Percentiles rank a stretch among this genome's conserved stretches.
Evolutionary conservation across 30 jellyfish, hydroid and myxozoan genomes (phyloP).

Genomic region (Hydra vulgaris): DNA sequence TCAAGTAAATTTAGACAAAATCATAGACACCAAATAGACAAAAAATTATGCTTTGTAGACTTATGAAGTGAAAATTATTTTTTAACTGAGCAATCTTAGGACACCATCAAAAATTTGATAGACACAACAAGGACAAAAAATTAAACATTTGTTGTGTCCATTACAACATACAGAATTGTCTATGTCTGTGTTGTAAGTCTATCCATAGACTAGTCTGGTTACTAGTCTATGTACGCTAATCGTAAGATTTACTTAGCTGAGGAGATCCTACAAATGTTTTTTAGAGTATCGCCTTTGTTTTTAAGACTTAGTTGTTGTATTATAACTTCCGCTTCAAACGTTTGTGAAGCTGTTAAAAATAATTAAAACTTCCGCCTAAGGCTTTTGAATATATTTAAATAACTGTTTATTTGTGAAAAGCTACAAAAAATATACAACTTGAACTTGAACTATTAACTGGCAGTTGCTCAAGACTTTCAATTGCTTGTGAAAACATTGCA

Average conservation of each 20-base stretch:
- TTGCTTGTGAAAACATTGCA: background rate
- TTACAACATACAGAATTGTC: no score
- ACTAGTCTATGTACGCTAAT: background rate
- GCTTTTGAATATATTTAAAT: background rate
- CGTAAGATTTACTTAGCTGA: background rate
- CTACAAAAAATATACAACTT: background rate
- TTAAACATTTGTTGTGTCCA: no score
- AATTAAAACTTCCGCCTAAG: background rate
- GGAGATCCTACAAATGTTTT: background rate
- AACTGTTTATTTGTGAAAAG: background rate
- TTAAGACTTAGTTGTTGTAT: background rate
- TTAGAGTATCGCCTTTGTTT: background rate
- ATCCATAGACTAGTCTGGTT: no score
- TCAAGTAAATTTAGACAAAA: no score
- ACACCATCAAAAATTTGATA: no score
- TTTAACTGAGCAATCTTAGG: no score
- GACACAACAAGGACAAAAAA: no score
- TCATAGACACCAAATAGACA: no score
- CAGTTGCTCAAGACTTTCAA: background rate
- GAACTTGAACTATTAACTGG: background rate
- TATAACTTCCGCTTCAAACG: background rate
- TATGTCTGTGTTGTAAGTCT: no score
- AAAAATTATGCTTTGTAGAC: no score
- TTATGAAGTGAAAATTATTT: no score
- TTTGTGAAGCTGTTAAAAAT: no score